Evolutionary conservation across 1,140 invertebrate genomes (phyloP), one percentile per base, ranked within the genome.

Genomic region (Drosophila kepulauana): DNA sequence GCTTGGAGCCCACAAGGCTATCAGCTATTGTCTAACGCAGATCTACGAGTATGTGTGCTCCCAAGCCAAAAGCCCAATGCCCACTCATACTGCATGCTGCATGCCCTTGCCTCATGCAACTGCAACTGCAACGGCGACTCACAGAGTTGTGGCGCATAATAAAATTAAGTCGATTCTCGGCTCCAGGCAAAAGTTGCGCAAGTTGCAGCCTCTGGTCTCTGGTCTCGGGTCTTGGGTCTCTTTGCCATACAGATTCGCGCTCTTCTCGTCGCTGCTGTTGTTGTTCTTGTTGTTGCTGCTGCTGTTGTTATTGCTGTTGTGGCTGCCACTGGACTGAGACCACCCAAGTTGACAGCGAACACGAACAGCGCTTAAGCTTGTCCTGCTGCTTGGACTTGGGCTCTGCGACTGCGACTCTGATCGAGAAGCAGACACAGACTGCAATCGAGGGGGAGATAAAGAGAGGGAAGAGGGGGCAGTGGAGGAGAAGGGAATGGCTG

Each of bases 261-360:
- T 45, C 25, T 46, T 57, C 41, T 43, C n/a, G 20, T 5, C 45
- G 46, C 8, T 33, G 48, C 45, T 51, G 20, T 20, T 59, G 56
- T 16, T 66, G 71, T 4, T 57, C 35, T 10, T 71, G 66, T 38
- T 56, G 62, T 59, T 65, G 51, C 35, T 58, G 61, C 7, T 65
- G 52, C 41, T 41, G 58, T n/a, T 58, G 54, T 38, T 48, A 49
- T n/a, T 67, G 49, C 1, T 45, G 13, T 43, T 54, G 68, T 63
- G 59, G 45, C 46, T 67, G 56, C 49, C 35, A 49, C 49, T 64
- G 63, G 63, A 74, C 76, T 88, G 33, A 56, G 91, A 91, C 91
- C 91, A 91, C 91, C 91, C 91, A 91, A 91, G 91, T 91, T 91
- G 91, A 91, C 91, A 91, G 90, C 71, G 78, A 91, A 91, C 81